phyloP scores from a whole-genome alignment of 2,113 vertebrate species.

The Psittacula cyanocephala region DNA sequence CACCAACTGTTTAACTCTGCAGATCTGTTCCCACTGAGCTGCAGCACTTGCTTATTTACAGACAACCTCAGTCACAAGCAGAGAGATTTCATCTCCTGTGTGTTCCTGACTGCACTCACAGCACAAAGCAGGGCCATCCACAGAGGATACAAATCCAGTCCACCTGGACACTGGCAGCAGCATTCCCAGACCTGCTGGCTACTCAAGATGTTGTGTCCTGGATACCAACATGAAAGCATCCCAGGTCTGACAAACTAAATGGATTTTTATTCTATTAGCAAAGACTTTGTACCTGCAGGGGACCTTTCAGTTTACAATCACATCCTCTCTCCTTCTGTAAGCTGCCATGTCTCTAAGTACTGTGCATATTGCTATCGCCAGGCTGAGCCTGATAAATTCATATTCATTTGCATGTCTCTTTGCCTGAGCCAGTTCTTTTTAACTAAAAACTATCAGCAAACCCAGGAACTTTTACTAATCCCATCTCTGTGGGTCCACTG shows the following conservation, averaged over 20 bases:
- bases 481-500: neutral
- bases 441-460: neutral
- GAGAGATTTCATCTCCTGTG: neutral
- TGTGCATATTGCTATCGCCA: neutral
- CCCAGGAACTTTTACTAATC: neutral
- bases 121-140: neutral
- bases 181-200: neutral
- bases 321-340: neutral
- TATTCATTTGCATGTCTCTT: neutral
- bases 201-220: neutral
- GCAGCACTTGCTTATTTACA: neutral
- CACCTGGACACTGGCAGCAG: neutral
- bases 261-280: neutral
- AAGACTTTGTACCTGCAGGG: neutral
- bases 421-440: neutral
- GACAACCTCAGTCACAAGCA: neutral
- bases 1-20: neutral
- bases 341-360: neutral
- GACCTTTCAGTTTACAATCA: neutral
- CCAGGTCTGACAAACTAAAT: neutral
- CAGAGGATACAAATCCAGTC: neutral
- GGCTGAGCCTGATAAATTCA: neutral
- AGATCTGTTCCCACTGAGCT: neutral
- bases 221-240: neutral
- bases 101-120: neutral